Conservation (phyloP, 2,797 vertebrate species). For the Malurus splendens region DNA sequence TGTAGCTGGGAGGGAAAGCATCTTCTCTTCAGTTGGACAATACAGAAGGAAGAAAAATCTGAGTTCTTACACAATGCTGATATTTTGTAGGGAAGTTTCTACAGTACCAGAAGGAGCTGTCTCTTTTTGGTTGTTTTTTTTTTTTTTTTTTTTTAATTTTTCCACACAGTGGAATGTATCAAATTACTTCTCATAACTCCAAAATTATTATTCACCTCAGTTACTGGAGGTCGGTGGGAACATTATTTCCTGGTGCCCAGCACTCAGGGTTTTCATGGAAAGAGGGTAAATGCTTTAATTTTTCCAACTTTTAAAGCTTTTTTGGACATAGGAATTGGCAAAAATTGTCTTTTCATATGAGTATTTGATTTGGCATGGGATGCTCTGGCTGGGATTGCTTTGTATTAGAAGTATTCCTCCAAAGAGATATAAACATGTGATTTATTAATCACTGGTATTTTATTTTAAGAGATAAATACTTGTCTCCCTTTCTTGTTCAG, state of each 20-base stretch:
- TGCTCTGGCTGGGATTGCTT: slow-evolving; percentile 38
- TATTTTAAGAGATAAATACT: slow-evolving; percentile 53
- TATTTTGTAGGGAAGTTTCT: neutral
- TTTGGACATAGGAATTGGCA: slow-evolving; percentile 55
- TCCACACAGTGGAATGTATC: neutral
- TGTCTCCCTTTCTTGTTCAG: slow-evolving; percentile 37
- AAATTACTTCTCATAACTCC: neutral
- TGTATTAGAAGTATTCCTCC: slow-evolving; percentile 50
- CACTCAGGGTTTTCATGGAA: neutral
- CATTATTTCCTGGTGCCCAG: slow-evolving; percentile 39
- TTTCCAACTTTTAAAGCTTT: slow-evolving; percentile 35
- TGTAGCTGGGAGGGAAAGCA: neutral
- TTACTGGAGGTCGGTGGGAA: slow-evolving; percentile 21
- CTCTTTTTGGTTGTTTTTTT: neutral
- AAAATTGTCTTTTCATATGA: slow-evolving; percentile 32
- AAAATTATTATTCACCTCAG: slow-evolving; percentile 17
- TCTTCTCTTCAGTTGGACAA: neutral
- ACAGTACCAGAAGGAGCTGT: neutral
- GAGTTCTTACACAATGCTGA: neutral
- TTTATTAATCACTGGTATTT: slow-evolving; percentile 62
- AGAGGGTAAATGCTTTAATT: slow-evolving; percentile 39
- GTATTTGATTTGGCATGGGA: slow-evolving; percentile 64
- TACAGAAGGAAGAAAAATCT: neutral
- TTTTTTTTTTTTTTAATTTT: neutral
- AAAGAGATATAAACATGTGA: slow-evolving; percentile 64